These are phyloP conservation scores for Ophthalmolycus amberensis DNA, from an alignment of 2,113 vertebrate species.

Conservation along the genomic window DNA sequence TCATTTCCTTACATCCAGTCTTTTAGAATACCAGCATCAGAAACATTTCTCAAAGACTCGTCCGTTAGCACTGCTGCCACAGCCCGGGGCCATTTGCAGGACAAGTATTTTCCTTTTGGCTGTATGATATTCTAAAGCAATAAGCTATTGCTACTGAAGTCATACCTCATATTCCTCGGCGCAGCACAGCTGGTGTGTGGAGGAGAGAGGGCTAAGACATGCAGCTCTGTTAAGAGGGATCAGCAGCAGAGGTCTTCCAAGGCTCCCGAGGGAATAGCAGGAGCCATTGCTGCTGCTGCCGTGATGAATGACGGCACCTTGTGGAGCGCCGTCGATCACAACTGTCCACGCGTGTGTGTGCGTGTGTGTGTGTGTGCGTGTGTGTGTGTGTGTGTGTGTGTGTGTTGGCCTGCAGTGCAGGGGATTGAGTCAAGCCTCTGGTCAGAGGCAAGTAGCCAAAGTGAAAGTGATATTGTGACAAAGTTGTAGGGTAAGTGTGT, in stretches of 20 bases:
- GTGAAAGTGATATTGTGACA: conserved; percentile 60
- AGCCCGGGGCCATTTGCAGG: not conserved
- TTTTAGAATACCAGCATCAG: not conserved
- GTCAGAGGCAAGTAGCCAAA: conserved; percentile 39
- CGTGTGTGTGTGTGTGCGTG: not conserved
- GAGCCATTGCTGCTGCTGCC: conserved; percentile 8
- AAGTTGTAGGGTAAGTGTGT: conserved; percentile 37
- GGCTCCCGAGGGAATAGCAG: conserved; percentile 24
- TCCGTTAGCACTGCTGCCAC: not conserved
- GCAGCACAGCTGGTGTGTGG: not conserved
- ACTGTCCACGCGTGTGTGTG: not conserved
- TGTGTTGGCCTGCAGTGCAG: not conserved
- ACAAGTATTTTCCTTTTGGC: not conserved
- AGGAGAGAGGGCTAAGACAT: conserved; percentile 31
- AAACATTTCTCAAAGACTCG: not conserved
- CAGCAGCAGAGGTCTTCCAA: conserved; percentile 30
- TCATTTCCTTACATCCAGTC: not conserved
- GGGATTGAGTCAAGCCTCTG: conserved; percentile 44
- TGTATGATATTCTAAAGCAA: not conserved
- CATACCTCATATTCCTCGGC: conserved; percentile 12
- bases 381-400: not conserved
- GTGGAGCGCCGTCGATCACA: conserved; percentile 28
- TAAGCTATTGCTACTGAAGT: conserved; percentile 11
- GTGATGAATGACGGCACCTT: conserved; percentile 53
- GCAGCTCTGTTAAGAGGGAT: conserved; percentile 50